Evolutionary conservation across 1,140 invertebrate genomes (phyloP), one percentile per base, ranked within the genome.

Genomic region (Panagrolaimus sp.): DNA sequence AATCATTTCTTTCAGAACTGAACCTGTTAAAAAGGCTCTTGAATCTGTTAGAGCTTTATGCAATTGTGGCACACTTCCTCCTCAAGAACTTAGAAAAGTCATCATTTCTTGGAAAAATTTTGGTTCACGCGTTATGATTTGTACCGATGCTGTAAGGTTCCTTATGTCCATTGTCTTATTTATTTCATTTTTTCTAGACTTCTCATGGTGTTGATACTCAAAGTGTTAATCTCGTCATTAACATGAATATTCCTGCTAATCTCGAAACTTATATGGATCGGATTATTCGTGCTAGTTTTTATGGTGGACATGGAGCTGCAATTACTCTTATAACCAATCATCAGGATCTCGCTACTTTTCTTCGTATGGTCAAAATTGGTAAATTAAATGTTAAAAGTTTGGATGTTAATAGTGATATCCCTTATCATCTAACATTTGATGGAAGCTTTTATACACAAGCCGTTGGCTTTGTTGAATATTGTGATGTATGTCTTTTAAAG

Each of bases 281-380:
- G 81, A 93, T 96, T 80, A 94, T 94, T 5, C 87, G 93, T 77
- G 92, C 92, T 63, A 94, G 94, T 1, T 86, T 94, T 74, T 97
- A 84, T 84, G 85, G 84, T 82, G 68, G 65, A 9, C 51, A 70
- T 16, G 71, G 71, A 64, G 71, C 69, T 5, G 65, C 68, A 0
- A 42, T 73, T 4, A 70, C 71, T 13, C 27, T 73, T 8, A 16
- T 73, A 13, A 61, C 65, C 1, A 61, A 66, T n/a, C 23, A 62
- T 7, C 44, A 27, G 38, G 47, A 46, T 5, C 23, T 70, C 9
- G 46, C 25, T 8, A 27, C 47, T 3, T 73, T 73, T 46, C 43
- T 31, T 13, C 48, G 27, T 1, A 31, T 70, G 38, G 65, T 63
- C 20, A 44, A 70, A 57, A 20, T 0, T 42, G 64, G 63, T 38